Percentiles rank a stretch among this genome's conserved stretches.
Conservation (phyloP, 92 coral and sea anemone species). For the Siderastrea radians region DNA sequence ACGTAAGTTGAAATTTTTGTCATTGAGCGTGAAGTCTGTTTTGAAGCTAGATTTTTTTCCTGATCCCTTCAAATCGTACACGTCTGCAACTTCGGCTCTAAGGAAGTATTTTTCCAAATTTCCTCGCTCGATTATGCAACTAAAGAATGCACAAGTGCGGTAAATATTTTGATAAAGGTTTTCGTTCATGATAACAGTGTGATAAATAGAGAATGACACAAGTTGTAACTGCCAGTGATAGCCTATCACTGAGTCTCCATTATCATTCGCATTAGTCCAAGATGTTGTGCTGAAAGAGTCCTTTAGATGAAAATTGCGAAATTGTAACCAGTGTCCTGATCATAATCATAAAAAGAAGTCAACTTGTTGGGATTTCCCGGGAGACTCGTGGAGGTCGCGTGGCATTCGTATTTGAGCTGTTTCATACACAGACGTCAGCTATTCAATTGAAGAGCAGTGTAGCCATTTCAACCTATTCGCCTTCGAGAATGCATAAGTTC, state of each 20-base stretch:
- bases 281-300: background rate
- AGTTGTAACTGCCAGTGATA: background rate
- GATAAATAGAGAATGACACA: background rate
- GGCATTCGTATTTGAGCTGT: background rate
- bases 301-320: background rate
- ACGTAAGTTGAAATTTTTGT: no score
- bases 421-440: no score
- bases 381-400: background rate
- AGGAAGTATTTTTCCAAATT: background rate
- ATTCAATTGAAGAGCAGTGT: background rate
- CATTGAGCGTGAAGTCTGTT: no score
- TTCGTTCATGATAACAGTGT: conserved; percentile 1
- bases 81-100: background rate
- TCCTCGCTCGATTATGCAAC: background rate
- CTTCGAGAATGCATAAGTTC: no score
- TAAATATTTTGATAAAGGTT: conserved; percentile 16
- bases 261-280: background rate
- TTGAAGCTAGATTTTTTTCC: background rate
- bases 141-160: background rate
- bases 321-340: background rate
- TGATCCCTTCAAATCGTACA: background rate
- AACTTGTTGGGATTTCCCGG: background rate
- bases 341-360: background rate
- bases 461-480: no score
- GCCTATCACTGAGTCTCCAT: background rate